Base-by-base conservation (phyloP, 53 echinoderm and acorn worm genomes). In the Holothuria scabra region DNA sequence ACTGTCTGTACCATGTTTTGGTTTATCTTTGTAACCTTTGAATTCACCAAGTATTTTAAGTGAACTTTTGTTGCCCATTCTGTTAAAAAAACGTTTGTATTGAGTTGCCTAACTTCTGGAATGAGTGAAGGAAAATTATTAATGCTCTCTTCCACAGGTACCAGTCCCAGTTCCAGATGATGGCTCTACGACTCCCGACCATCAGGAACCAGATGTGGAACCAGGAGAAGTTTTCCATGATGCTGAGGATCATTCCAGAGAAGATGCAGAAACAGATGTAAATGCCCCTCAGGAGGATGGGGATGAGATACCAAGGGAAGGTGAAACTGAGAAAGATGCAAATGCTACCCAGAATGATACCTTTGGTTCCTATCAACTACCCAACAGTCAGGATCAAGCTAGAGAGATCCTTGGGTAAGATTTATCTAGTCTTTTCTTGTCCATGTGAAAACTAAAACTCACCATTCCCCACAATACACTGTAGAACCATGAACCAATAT, bases 221-320 rank as follows among this genome's bases (percentile, higher is more conserved):
- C 76, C 80, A 56, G 88, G 85, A 64, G 88, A 96, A 35, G 91
- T 91, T 69, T 95, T 95, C 84, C 92, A 97, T 62, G 94, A 99
- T 87, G 94, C 92, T 21, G 85, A 92, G 64, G 84, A 88, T 30
- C 52, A 59, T 14, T 48, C 78, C 33, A 60, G 83, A 22, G 26
- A 59, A 37, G 65, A 69, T 13, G 70, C 52, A 8, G 85, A 85
- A 32, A 56, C 85, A 8, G 63, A 83, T 14, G 26, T 48, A 22
- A 72, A 24, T 46, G 24, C 34, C 22, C 78, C 78, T 20, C 48
- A 57, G 31, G 78, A 78, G 58, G 78, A 57, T 21, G 78, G 78
- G 12, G 78, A 46, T n/a, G 58, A 56, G 56, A 78, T 78, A 8
- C 78, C 78, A 14, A 78, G 78, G 46, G 55, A 44, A 26, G 74